Evolutionary conservation across 2,797 vertebrate genomes (phyloP).

Genomic region (Sylvilagus floridanus): DNA sequence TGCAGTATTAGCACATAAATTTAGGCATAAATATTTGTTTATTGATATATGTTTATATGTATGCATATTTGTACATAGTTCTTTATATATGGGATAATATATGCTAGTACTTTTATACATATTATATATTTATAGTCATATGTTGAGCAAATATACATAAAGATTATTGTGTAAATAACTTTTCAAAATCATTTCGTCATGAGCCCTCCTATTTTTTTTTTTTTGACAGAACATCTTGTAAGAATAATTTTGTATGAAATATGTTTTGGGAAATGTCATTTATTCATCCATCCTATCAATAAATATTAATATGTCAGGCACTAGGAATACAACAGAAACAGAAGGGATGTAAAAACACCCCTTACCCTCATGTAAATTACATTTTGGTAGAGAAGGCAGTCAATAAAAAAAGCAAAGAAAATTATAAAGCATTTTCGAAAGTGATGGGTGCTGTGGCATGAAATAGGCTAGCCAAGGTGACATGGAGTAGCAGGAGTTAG

Average conservation of each 20-base stretch:
- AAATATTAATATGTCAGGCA: not conserved
- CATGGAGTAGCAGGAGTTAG: not conserved
- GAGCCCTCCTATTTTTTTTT: not conserved
- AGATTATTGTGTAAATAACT: not conserved
- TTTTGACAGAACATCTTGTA: slow-evolving; percentile 3
- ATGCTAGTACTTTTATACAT: not conserved
- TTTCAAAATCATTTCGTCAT: not conserved
- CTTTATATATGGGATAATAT: not conserved
- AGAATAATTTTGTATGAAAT: not conserved
- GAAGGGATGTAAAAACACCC: not conserved
- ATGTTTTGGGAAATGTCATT: not conserved
- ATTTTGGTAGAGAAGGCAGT: not conserved
- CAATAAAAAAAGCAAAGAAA: not conserved
- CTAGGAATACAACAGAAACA: not conserved
- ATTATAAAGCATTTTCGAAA: not conserved
- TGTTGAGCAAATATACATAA: not conserved
- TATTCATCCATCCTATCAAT: not conserved
- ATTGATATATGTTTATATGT: not conserved
- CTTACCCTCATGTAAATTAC: not conserved
- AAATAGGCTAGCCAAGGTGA: not conserved
- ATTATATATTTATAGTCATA: not conserved
- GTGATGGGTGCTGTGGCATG: not conserved
- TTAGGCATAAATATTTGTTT: not conserved
- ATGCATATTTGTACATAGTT: not conserved
- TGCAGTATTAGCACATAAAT: not conserved